Percentiles rank a stretch among this genome's conserved stretches.
Conservation (phyloP, 2,113 vertebrate genomes). For the Xenopus borealis region DNA sequence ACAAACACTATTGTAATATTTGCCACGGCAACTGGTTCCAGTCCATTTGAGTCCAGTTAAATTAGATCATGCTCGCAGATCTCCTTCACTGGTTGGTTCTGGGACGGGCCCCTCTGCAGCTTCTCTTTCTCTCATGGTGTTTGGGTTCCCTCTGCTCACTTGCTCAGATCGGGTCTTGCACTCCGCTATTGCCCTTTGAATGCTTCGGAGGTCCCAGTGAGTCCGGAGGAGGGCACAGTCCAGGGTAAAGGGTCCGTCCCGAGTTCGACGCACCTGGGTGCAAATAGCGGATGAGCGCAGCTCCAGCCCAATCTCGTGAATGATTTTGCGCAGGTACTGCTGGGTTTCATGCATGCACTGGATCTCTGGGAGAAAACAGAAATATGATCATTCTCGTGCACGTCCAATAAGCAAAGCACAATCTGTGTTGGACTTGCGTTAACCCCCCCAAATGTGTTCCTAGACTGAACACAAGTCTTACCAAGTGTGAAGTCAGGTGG, state of each 20-base stretch:
- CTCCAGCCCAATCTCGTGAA: conserved; percentile 90
- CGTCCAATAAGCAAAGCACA: neutral
- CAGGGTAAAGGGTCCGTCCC: conserved; percentile 79
- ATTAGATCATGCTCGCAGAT: too few relatives aligned
- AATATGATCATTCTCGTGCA: neutral
- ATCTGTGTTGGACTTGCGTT: neutral
- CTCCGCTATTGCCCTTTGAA: conserved; percentile 62
- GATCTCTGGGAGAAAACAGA: conserved; percentile 68
- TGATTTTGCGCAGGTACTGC: conserved; percentile 78
- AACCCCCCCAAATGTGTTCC: too few relatives aligned
- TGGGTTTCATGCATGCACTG: conserved; percentile 90
- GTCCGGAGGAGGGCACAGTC: conserved; percentile 72
- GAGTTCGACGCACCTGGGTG: conserved; percentile 73
- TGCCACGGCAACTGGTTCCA: too few relatives aligned
- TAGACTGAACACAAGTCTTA: conserved; percentile 51
- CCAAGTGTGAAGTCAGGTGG: conserved; percentile 87
- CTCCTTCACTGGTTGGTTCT: neutral
- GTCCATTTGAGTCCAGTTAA: too few relatives aligned
- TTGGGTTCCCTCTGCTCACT: neutral
- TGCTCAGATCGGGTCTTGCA: conserved; percentile 43
- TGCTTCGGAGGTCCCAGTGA: conserved; percentile 72
- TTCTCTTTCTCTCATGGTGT: neutral
- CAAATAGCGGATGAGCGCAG: conserved; percentile 82
- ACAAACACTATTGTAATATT: too few relatives aligned
- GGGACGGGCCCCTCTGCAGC: neutral